Base-by-base conservation (phyloP, 1,140 invertebrate genomes). In the Rhagoletis pomonella region DNA sequence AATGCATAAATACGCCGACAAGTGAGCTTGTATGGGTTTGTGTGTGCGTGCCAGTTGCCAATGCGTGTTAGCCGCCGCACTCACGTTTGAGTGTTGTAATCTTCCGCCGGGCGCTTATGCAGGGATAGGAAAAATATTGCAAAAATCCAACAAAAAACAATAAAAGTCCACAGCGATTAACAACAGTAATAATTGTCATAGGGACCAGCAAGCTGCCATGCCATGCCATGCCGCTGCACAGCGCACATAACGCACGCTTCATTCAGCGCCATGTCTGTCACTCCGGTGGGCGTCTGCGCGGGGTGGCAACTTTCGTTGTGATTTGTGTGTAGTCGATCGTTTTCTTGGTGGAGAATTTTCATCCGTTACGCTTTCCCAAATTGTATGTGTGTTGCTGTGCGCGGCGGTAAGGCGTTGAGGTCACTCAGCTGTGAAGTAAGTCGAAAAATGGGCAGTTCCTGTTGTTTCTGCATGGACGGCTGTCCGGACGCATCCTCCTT, bases 291-390 rank as follows among this genome's bases (percentile, higher is more conserved):
- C 73, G 62, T 62, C 60, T 59, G 65, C 39, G 69, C 65, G 88
- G 91, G 91, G 91, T 91, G 91, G 90, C 90, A 90, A 88, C 69
- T 89, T 89, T 90, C 91, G 91, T 90, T 91, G 90, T 88, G 91
- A 91, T 91, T 91, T 88, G 86, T 85, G 19, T 86, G 85, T 42
- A 47, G 47, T 77, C 65, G 47, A 14, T 29, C 14, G 85, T 59
- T 65, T 10, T 29, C 14, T 86, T 60, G 5, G 10, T 29, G 9
- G 17, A n/a, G n/a, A n/a, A n/a, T n/a, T 81, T 47, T 50, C 14
- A 17, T 29, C 29, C 19, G 19, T 29, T 10, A 29, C 29, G 29
- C 29, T 67, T 6, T 55, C 7, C 0, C 42, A 42, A 6, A 47
- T 69, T 77, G 12, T 2, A 14, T 81, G 47, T 58, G 73, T 29